Evolutionary conservation across 2,797 vertebrate genomes (phyloP), one percentile per base, ranked within the genome.

Genomic region (Vireo griseus): DNA sequence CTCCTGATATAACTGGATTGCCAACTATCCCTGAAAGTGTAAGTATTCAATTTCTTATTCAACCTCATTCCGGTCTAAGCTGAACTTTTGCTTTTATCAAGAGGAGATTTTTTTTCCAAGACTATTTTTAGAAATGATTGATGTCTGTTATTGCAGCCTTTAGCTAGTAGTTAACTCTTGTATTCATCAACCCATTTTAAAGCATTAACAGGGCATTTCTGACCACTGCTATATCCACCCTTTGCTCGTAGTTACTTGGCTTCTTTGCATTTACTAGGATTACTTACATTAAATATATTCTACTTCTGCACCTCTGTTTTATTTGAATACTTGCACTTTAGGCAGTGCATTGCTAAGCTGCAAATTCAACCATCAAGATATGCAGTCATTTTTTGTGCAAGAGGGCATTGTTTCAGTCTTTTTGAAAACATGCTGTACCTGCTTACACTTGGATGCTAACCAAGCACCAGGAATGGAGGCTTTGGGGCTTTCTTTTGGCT

Each of bases 21-120:
- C 99, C 99, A 96, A 99, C 99, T 67, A 99, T 99, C 97, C 99
- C 99, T 61, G 99, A 99, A 98, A 99, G 98, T 90, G 99, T 99
- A 97, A 99, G 99, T 99, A 98, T 97, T 81, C 89, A 29, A 83
- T 97, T 87, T 84, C 22, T 92, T 82, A 44, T 84, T 68, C 62
- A 84, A 25, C 62, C 55, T 86, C 20, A 16, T 79, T 88, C 28
- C 52, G 51, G 24, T 33, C 48, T 81, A 55, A 33, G 33, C 48
- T 88, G 89, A 90, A 61, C 48, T 72, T 81, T 14, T 26, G 47
- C 47, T 84, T 80, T 93, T 96, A 50, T 65, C 63, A 50, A 22
- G 48, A 71, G 10, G 10, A 74, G 47, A 11, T 39, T 4, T 16
- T 72, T 81, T 67, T 62, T 7, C 29, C 35, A 31, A 14, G 47